Evolutionary conservation across 2,797 vertebrate species (phyloP), one percentile per base, ranked within the genome.

Genomic region (Bovichtus variegatus): DNA sequence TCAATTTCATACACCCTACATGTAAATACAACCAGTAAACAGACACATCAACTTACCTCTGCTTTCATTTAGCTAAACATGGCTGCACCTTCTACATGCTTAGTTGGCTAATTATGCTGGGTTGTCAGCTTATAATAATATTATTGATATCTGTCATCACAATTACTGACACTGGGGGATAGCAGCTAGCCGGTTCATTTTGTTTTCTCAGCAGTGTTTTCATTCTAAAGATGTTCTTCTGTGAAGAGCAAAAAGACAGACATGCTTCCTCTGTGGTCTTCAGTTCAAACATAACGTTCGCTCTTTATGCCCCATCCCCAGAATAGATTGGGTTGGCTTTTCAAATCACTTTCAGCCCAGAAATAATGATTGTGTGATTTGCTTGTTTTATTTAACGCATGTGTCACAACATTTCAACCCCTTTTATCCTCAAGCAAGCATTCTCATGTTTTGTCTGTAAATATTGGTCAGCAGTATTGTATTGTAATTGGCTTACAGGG

Each of bases 101-200:
- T 13, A 23, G 5, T 12, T 0, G 2, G n/a, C 5, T 50, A 8
- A 29, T 21, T 58, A 7, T 1, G 2, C 2, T 44, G 29, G 0
- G 3, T 2, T 70, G 12, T 13, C 43, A 50, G 2, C 1, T n/a
- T 27, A 2, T 27, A 13, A 15, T 18, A 19, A 21, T 25, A 10
- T 27, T 16, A 40, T 23, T 44, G 8, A 31, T 18, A 54, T 27
- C 11, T n/a, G 0, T 19, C 2, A 49, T 40, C 31, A 38, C 2
- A 12, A 15, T 9, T 21, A 5, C 21, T 44, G 1, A 13, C 41
- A 13, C 19, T 31, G 18, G 18, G 27, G 3, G 34, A 18, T 12
- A 25, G 18, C 19, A 31, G 23, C 12, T 19, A 6, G 0, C 21
- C 29, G 8, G 38, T n/a, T n/a, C n/a, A n/a, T n/a, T n/a, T n/a